Percentiles rank a stretch among this genome's conserved stretches.
These are phyloP conservation scores for Phorcus lineatus DNA, from an alignment of 2,888 invertebrate genomes.

Conservation along the genomic window DNA sequence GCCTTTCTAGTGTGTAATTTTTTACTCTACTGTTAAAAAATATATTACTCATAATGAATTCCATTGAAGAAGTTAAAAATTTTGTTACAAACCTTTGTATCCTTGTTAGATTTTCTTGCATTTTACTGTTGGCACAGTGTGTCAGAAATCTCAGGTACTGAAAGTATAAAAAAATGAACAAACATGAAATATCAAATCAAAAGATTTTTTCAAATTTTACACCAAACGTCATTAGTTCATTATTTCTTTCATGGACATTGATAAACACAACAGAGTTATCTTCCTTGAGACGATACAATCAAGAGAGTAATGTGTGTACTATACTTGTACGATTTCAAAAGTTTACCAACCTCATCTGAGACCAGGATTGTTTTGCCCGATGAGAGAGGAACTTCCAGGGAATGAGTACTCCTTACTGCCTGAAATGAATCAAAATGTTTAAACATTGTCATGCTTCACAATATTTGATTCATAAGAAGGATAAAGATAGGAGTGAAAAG, in stretches of 20 bases:
- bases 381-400: slow-evolving; percentile 76
- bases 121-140: slow-evolving; percentile 68
- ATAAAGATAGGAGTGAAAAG: too few species aligned
- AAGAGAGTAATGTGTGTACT: not conserved
- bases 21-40: too few species aligned
- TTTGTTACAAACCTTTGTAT: slow-evolving; percentile 51
- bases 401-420: slow-evolving; percentile 76
- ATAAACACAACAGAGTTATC: too few species aligned
- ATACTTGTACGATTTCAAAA: not conserved
- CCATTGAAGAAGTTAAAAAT: too few species aligned
- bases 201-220: not conserved
- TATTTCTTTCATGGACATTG: too few species aligned
- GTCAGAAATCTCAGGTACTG: slow-evolving; percentile 73
- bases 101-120: slow-evolving; percentile 61
- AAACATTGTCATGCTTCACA: not conserved
- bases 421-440: slow-evolving; percentile 42
- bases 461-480: not conserved
- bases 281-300: too few species aligned
- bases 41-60: too few species aligned
- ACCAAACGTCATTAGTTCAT: not conserved
- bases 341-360: slow-evolving; percentile 67
- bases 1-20: too few species aligned
- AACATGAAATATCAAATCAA: slow-evolving; percentile 8
- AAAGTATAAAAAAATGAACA: slow-evolving; percentile 36
- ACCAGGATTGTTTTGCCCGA: slow-evolving; percentile 73